A percentile compares a stretch with the other conserved stretches of the same genome.
These are phyloP conservation scores for Tupaia chinensis DNA, from an alignment of 2,113 vertebrate species.

Conservation along the genomic window DNA sequence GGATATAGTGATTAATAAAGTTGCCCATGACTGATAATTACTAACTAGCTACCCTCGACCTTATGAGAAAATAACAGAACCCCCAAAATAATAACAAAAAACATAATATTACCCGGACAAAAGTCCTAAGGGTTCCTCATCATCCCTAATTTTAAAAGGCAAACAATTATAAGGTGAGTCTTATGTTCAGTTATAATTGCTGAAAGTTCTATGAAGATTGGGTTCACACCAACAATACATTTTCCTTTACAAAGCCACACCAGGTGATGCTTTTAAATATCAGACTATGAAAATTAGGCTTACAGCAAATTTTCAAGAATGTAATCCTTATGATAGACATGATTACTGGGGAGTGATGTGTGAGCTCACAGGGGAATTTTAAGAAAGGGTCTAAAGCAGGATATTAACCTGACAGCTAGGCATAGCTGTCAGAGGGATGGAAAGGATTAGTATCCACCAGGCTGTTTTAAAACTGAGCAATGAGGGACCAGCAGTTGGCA, in stretches of 20 bases:
- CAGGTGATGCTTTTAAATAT: not conserved
- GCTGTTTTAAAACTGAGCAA: conserved; percentile 22
- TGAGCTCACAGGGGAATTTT: not conserved
- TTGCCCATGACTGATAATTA: not conserved
- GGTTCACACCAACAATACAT: not conserved
- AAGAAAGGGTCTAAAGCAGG: not conserved
- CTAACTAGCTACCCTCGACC: not conserved
- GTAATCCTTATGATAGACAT: not conserved
- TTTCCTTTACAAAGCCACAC: conserved; percentile 8
- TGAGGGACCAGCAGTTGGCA: too few relatives aligned
- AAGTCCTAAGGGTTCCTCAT: not conserved
- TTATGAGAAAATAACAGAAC: not conserved
- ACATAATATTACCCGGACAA: not conserved
- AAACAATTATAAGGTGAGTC: not conserved
- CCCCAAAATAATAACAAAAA: not conserved
- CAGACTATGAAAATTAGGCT: conserved; percentile 30
- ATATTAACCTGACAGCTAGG: not conserved
- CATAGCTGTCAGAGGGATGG: not conserved
- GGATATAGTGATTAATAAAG: not conserved
- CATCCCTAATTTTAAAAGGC: not conserved
- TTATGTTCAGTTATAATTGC: not conserved
- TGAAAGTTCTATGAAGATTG: not conserved
- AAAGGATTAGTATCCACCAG: not conserved
- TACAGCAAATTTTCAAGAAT: not conserved
- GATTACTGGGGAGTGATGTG: not conserved